A percentile compares a stretch with the other conserved stretches of the same genome.
Evolutionary conservation across 2,888 invertebrate genomes (phyloP).

Genomic region (Cosmopolites sordidus): DNA sequence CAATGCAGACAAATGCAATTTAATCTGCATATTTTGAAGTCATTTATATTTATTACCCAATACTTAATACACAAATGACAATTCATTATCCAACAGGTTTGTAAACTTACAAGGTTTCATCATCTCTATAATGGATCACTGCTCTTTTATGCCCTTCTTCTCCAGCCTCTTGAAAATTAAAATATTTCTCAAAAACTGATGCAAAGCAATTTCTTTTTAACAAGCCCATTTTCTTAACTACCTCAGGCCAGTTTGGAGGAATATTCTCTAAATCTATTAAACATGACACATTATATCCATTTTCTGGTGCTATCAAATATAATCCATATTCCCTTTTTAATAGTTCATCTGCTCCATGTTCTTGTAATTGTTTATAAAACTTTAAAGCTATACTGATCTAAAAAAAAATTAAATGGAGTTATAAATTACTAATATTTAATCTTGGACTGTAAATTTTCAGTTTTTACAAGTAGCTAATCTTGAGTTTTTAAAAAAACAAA

Average conservation of each 20-base stretch:
- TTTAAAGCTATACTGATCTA: conserved; percentile 97
- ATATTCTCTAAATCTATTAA: conserved; percentile 89
- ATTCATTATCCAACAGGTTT: too few species aligned
- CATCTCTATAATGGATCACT: conserved; percentile 96
- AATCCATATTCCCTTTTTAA: conserved; percentile 89
- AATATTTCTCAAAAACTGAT: conserved; percentile 99
- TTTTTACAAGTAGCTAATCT: too few species aligned
- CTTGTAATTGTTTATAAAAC: conserved; percentile 97
- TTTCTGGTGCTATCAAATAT: conserved; percentile 74
- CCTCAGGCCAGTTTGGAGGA: conserved; percentile 81
- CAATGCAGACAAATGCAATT: not conserved
- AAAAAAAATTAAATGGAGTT: too few species aligned
- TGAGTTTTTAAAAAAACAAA: too few species aligned
- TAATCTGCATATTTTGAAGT: not conserved
- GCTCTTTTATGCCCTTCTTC: conserved; percentile 89
- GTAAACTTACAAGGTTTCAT: conserved; percentile 91
- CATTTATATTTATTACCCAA: too few species aligned
- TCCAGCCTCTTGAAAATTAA: conserved; percentile 93
- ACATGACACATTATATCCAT: conserved; percentile 88
- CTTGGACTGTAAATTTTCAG: too few species aligned
- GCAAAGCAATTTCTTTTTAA: conserved; percentile 98
- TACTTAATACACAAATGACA: too few species aligned
- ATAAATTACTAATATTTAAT: too few species aligned
- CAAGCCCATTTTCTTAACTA: conserved; percentile 89
- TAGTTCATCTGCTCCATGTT: conserved; percentile 96